Conservation (phyloP, 2,113 vertebrate species). For the Dolichallabes microphthalmus region DNA sequence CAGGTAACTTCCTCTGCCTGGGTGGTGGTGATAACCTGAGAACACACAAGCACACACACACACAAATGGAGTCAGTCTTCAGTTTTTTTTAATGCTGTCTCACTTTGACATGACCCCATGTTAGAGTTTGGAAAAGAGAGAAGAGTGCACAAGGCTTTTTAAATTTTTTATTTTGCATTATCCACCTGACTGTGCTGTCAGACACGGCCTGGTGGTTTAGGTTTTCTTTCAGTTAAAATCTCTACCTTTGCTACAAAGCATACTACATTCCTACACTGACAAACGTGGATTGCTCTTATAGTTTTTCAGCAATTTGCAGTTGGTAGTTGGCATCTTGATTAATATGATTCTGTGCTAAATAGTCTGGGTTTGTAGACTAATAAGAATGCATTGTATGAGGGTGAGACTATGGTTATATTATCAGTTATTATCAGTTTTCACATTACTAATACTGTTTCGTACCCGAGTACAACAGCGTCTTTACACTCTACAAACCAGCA, state of each 20-base stretch:
- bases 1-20: conserved; percentile 76
- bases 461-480: too few relatives aligned
- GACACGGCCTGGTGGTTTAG: not conserved
- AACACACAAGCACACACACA: not conserved
- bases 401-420: too few relatives aligned
- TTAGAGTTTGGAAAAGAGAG: not conserved
- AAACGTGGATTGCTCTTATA: not conserved
- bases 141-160: not conserved
- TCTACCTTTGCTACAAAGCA: not conserved
- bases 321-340: not conserved
- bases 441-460: too few relatives aligned
- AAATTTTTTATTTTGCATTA: conserved; percentile 33
- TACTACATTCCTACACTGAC: too few relatives aligned
- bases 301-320: not conserved
- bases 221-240: not conserved
- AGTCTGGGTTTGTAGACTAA: not conserved
- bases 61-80: not conserved
- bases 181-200: not conserved
- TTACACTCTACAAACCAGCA: too few relatives aligned
- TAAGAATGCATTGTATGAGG: not conserved
- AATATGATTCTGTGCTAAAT: not conserved
- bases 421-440: too few relatives aligned
- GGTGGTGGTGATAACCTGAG: conserved; percentile 79
- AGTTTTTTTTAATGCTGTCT: conserved; percentile 77
- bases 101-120: conserved; percentile 55